phyloP scores from a whole-genome alignment of 1,140 invertebrate species.

The Zaprionus nigranus region DNA sequence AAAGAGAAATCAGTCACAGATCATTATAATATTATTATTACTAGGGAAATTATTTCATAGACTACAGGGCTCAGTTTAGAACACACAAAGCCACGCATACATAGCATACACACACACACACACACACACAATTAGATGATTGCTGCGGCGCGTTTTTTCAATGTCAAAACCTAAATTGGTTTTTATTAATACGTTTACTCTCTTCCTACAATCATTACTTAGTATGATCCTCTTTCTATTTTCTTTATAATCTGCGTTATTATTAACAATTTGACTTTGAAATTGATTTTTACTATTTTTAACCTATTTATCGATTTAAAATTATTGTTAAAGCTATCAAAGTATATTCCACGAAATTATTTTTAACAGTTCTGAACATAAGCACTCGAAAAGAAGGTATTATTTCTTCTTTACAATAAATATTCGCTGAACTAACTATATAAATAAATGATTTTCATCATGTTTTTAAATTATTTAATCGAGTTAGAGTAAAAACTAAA shows the following conservation, averaged over 20 bases:
- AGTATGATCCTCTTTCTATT: not conserved
- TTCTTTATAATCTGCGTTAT: not conserved
- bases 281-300: too few species aligned
- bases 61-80: constrained; percentile 4
- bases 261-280: too few species aligned
- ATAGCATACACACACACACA: constrained; percentile 25
- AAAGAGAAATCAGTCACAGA: not conserved
- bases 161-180: constrained; percentile 2
- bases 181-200: not conserved
- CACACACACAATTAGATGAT: constrained; percentile 17
- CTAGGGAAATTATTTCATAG: not conserved
- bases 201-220: not conserved
- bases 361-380: too few species aligned
- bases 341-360: too few species aligned
- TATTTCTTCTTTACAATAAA: too few species aligned
- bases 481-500: not conserved
- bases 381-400: too few species aligned
- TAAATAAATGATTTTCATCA: too few species aligned
- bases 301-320: too few species aligned
- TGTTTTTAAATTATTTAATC: too few species aligned
- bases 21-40: too few species aligned
- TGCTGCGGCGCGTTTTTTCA: not conserved
- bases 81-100: constrained; percentile 6
- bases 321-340: too few species aligned
- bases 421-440: too few species aligned